Evolutionary conservation across 2,797 vertebrate genomes (phyloP).

Genomic region (Spheniscus humboldti): DNA sequence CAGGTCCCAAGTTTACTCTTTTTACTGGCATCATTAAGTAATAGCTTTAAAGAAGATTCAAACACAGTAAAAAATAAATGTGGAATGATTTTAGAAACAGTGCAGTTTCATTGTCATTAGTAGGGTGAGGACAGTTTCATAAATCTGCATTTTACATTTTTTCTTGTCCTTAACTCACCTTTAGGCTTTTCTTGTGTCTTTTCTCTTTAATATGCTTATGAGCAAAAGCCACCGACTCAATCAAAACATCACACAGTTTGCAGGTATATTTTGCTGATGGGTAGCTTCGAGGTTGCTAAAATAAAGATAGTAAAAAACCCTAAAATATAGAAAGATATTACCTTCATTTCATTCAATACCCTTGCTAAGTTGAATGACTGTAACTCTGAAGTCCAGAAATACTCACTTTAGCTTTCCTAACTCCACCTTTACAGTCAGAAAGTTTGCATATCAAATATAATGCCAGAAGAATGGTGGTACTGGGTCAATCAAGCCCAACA

Average conservation of each 20-base stretch:
- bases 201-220: constrained; percentile 90
- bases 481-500: neutral
- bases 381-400: neutral
- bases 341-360: neutral
- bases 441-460: neutral
- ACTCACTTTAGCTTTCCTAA: neutral
- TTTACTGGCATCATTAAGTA: neutral
- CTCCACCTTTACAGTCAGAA: neutral
- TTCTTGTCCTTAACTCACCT: constrained; percentile 73
- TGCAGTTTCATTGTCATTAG: neutral
- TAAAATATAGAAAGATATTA: neutral
- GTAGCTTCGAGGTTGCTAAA: constrained; percentile 81
- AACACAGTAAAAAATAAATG: neutral
- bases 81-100: neutral
- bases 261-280: constrained; percentile 84
- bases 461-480: neutral
- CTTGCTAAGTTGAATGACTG: neutral
- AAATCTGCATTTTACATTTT: neutral
- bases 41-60: neutral
- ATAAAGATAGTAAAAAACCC: neutral
- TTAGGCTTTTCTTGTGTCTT: constrained; percentile 86
- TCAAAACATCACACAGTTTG: constrained; percentile 83
- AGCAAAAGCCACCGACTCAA: constrained; percentile 85
- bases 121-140: neutral
- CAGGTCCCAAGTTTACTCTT: neutral